These are phyloP conservation scores for Heteromurus nitidus DNA, from an alignment of 2,888 invertebrate species.

Conservation along the genomic window DNA sequence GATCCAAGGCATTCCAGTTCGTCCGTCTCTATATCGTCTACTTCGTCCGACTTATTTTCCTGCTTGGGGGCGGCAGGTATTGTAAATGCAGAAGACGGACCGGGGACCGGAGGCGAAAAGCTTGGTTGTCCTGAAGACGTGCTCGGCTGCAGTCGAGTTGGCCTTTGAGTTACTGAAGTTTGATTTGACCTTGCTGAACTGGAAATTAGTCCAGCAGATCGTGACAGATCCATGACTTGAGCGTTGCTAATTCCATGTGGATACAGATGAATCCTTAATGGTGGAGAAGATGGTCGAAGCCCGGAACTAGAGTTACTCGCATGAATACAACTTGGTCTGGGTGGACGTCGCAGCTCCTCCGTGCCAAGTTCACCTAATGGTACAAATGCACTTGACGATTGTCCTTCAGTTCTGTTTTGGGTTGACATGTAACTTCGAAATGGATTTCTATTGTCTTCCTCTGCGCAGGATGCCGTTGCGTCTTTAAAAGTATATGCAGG, in stretches of 20 bases:
- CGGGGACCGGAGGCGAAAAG: not conserved
- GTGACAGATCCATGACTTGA: constrained; percentile 57
- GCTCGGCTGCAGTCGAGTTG: not conserved
- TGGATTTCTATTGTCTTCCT: too few relatives aligned
- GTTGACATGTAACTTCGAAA: too few relatives aligned
- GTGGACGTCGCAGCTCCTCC: constrained; percentile 32
- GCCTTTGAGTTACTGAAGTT: too few relatives aligned
- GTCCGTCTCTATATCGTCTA: constrained; percentile 44
- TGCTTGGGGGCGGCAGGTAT: not conserved
- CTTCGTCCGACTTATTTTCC: not conserved
- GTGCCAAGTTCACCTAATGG: not conserved
- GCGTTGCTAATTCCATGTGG: constrained; percentile 49
- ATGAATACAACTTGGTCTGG: constrained; percentile 53
- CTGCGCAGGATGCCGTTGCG: too few relatives aligned
- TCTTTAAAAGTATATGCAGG: too few relatives aligned
- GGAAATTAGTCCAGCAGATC: constrained; percentile 49
- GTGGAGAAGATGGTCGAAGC: constrained; percentile 21
- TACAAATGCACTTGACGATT: constrained; percentile 57
- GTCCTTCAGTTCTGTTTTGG: too few relatives aligned
- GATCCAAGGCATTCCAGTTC: constrained; percentile 70
- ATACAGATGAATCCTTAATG: constrained; percentile 45
- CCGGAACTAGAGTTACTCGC: not conserved
- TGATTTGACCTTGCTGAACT: not conserved
- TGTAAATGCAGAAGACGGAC: not conserved
- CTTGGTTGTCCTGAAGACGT: not conserved